Percentiles rank a stretch among this genome's conserved stretches.
Evolutionary conservation across 2,888 invertebrate genomes (phyloP).

Genomic region (Steinernema scapterisci): DNA sequence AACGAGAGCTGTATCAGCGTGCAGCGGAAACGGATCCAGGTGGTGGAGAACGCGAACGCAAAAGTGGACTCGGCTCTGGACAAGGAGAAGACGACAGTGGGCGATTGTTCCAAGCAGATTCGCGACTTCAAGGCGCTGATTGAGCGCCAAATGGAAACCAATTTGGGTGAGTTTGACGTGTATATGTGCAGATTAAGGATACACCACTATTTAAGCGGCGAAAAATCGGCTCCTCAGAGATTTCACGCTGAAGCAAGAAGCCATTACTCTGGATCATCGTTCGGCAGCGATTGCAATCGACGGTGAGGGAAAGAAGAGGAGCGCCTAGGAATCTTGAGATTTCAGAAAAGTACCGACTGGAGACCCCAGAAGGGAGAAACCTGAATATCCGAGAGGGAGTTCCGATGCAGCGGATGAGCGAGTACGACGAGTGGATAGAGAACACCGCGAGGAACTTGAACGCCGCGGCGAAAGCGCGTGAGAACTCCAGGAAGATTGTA

Average conservation of each 20-base stretch:
- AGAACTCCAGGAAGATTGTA: constrained; percentile 57
- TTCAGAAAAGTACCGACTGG: constrained; percentile 12
- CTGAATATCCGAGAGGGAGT: constrained; percentile 53
- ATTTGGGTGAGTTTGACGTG: constrained; percentile 51
- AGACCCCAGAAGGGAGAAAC: constrained; percentile 25
- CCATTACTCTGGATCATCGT: constrained; percentile 57
- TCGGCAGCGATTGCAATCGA: constrained; percentile 50
- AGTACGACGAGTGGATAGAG: constrained; percentile 63
- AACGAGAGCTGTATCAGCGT: constrained; percentile 60
- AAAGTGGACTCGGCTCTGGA: constrained; percentile 57
- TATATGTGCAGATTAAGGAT: too few relatives aligned
- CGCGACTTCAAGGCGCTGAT: constrained; percentile 55
- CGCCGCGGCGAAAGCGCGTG: constrained; percentile 55
- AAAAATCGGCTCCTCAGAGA: constrained; percentile 56
- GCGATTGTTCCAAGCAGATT: constrained; percentile 54
- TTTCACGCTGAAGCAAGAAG: constrained; percentile 61
- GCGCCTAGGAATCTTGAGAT: not conserved
- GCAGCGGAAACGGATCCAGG: constrained; percentile 59
- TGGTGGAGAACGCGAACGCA: constrained; percentile 55
- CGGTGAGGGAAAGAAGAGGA: constrained; percentile 39
- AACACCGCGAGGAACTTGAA: constrained; percentile 63
- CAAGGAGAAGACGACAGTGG: constrained; percentile 59
- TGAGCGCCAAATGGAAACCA: constrained; percentile 58
- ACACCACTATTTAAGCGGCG: constrained; percentile 43
- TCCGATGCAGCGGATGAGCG: constrained; percentile 61